Conservation (phyloP, 2,888 invertebrate genomes). For the Agrotis clavis region DNA sequence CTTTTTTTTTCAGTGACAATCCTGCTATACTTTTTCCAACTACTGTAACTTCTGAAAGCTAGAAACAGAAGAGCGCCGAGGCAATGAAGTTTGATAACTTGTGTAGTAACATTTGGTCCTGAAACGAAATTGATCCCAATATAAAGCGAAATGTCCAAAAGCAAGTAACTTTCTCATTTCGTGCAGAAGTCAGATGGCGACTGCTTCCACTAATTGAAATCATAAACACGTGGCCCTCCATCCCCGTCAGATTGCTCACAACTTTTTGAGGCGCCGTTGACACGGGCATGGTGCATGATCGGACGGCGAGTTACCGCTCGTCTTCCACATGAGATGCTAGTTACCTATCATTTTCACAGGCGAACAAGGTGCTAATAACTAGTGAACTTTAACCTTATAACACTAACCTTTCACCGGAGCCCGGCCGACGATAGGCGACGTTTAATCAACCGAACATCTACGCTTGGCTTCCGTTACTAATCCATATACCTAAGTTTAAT, state of each 20-base stretch:
- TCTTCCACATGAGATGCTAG: slow-evolving; percentile 2
- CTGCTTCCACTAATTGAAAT: no score
- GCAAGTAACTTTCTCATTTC: no score
- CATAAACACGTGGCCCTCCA: no score
- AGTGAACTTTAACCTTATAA: slow-evolving; percentile 52
- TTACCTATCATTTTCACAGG: slow-evolving; percentile 46
- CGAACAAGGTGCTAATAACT: slow-evolving; percentile 50
- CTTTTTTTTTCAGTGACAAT: background rate
- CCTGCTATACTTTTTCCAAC: no score
- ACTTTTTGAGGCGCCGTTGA: no score
- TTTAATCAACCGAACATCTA: slow-evolving; percentile 61
- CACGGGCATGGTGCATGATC: no score
- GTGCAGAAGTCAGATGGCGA: no score
- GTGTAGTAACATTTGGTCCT: background rate
- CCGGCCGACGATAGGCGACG: slow-evolving; percentile 26
- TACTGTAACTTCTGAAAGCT: background rate
- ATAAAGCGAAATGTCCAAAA: no score
- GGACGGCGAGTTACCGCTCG: no score
- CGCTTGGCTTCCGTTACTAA: slow-evolving; percentile 60
- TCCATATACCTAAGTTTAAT: slow-evolving; percentile 53
- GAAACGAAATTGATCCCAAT: no score
- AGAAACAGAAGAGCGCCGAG: background rate
- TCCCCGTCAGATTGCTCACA: no score
- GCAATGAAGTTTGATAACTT: background rate
- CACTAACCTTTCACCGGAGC: slow-evolving; percentile 57